Percentiles rank a stretch among this genome's conserved stretches.
Evolutionary conservation across 2,113 vertebrate genomes (phyloP).

Genomic region (Picathartes gymnocephalus): DNA sequence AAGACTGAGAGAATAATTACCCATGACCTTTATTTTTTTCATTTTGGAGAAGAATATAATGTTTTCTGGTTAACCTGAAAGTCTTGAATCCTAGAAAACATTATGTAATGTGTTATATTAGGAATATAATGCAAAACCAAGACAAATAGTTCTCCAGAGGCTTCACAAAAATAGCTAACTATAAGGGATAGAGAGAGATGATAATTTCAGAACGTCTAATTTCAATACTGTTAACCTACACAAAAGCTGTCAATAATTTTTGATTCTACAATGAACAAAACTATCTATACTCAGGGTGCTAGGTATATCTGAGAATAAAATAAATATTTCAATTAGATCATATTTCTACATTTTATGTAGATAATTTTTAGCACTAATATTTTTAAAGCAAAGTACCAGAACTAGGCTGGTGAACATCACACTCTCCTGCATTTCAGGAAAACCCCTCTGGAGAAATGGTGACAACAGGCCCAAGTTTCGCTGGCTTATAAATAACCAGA

Average conservation of each 20-base stretch:
- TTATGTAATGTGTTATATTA: not conserved
- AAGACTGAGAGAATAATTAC: not conserved
- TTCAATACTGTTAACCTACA: not conserved
- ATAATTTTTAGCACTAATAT: not conserved
- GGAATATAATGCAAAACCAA: not conserved
- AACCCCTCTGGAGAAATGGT: not conserved
- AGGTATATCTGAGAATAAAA: not conserved
- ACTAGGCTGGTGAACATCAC: not conserved
- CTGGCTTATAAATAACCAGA: conserved; percentile 14
- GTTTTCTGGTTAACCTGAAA: not conserved
- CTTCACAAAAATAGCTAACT: not conserved
- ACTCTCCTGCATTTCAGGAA: not conserved
- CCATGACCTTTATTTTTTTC: not conserved
- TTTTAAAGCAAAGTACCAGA: not conserved
- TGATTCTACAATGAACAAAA: not conserved
- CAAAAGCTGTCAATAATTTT: not conserved
- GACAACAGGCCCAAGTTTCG: not conserved
- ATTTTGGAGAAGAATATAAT: not conserved
- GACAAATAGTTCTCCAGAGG: not conserved
- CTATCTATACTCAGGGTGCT: not conserved
- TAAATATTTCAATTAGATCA: not conserved
- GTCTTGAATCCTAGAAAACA: not conserved
- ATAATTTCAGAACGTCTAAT: not conserved
- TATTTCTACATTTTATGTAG: not conserved
- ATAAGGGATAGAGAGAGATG: not conserved